Percentiles rank a stretch among this genome's conserved stretches.
Evolutionary conservation across 1,140 invertebrate species (phyloP).

Genomic region (Elysia chlorotica): DNA sequence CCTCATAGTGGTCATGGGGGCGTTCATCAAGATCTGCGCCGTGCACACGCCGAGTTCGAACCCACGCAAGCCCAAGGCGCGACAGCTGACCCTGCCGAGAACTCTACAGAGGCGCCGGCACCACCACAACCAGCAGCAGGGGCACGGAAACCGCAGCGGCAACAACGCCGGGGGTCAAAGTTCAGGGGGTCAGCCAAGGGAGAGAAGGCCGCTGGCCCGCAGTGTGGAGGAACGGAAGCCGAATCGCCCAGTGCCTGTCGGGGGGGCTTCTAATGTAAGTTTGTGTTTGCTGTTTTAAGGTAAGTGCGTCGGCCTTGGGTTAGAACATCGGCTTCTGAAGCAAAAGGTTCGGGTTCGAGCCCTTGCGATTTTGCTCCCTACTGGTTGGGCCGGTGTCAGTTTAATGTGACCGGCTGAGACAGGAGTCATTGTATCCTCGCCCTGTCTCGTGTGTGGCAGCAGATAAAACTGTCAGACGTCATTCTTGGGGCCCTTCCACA

Average conservation of each 20-base stretch:
- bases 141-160: not conserved
- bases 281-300: not conserved
- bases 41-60: slow-evolving; percentile 98
- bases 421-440: not conserved
- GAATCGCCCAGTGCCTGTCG: not conserved
- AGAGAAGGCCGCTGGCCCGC: slow-evolving; percentile 1
- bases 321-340: too few species aligned
- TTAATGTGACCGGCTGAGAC: not conserved
- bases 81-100: slow-evolving; percentile 46
- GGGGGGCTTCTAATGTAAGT: not conserved
- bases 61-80: slow-evolving; percentile 67
- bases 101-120: slow-evolving; percentile 28
- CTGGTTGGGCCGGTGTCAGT: not conserved
- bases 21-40: slow-evolving; percentile 99
- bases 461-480: not conserved
- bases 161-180: too few species aligned
- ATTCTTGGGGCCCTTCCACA: too few species aligned
- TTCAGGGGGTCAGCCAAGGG: not conserved
- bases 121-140: slow-evolving; percentile 23
- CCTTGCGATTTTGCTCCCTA: too few species aligned
- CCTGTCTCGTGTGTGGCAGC: not conserved
- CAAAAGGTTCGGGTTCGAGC: too few species aligned
- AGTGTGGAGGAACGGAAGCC: slow-evolving; percentile 19
- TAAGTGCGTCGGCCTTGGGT: too few species aligned
- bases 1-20: slow-evolving; percentile 93